Base-by-base conservation (phyloP, 2,797 vertebrate species). In the Xenopus petersii region DNA sequence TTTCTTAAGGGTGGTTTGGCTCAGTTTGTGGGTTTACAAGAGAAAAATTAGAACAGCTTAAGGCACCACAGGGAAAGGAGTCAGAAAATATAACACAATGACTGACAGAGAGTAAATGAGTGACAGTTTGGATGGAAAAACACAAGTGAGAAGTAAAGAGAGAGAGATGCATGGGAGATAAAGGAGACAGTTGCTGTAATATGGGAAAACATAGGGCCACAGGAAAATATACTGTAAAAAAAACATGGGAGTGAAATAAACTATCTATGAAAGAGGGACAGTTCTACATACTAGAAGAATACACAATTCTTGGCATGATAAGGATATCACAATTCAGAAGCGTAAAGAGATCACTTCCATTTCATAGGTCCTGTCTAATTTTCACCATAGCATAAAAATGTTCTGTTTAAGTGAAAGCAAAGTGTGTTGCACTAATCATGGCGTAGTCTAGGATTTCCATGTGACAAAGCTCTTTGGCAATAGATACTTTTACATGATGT, bases 1-100 rank as follows among this genome's bases (percentile, higher is more conserved):
- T 75, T 48, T 70, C 54, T 48, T 54, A 16, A 49, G 67, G 74
- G 51, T 70, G 67, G 51, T 70, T 75, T 75, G 67, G 74, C 67
- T 65, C 21, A 0, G 11, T 65, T 61, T 11, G 12, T 17, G 12
- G 16, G 58, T 75, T 75, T 70, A 70, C 61, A 30, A 47, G 62
- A 46, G 30, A 33, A 24, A 63, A 60, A 70, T 70, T 70, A 64
- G 46, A 30, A 70, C 46, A 36, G 61, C 30, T 56, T 56, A 54
- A 65, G 67, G 67, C 61, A 65, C 59, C 66, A 63, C 8, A 26
- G 21, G 56, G 63, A 65, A 64, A 47, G 17, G 36, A 15, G 64
- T 42, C 36, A 42, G 36, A 42, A 42, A 42, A 42, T 6, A 42
- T 42, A 5, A 42, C 36, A 55, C 47, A 65, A 54, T 2, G 48